A percentile compares a stretch with the other conserved stretches of the same genome.
Evolutionary conservation across 1,140 invertebrate species (phyloP).

Genomic region (Mya arenaria): DNA sequence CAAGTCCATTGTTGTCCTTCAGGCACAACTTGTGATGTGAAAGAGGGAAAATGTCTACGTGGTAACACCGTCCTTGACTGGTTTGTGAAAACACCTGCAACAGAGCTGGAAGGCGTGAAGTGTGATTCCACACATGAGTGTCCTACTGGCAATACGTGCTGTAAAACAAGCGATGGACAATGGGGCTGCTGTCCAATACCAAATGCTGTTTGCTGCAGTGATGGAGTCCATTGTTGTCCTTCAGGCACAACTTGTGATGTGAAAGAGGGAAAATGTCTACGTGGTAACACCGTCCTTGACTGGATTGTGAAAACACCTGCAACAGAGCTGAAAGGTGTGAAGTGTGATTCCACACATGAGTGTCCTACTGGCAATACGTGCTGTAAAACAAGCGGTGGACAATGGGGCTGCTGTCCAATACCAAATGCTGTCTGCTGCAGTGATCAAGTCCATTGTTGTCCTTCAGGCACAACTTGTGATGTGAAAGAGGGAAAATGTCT

Average conservation of each 20-base stretch:
- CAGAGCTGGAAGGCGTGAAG: not conserved
- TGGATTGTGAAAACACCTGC: conserved; percentile 55
- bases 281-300: conserved; percentile 2
- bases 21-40: conserved; percentile 61
- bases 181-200: not conserved
- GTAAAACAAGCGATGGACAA: conserved; percentile 63
- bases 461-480: conserved; percentile 61
- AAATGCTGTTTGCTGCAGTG: conserved; percentile 74
- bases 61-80: conserved; percentile 28
- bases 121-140: conserved; percentile 65
- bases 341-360: conserved; percentile 64
- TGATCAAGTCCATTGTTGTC: conserved; percentile 68
- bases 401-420: conserved; percentile 78
- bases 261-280: conserved; percentile 49
- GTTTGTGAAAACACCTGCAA: conserved; percentile 57
- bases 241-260: conserved; percentile 69
- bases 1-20: conserved; percentile 66
- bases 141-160: conserved; percentile 78
- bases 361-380: conserved; percentile 79
- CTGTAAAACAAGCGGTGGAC: conserved; percentile 70
- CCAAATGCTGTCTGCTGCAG: conserved; percentile 64
- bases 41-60: conserved; percentile 49
- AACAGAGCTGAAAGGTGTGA: conserved; percentile 35
- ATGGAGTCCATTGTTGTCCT: conserved; percentile 77
- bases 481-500: conserved; percentile 53